Evolutionary conservation across 2,113 vertebrate species (phyloP).

Genomic region (human (Homo sapiens)): GRCh38 chr1:216160501-216161000

Average conservation of each 20-base stretch:
- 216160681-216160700: background rate
- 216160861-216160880: background rate
- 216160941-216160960: background rate
- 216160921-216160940: background rate
- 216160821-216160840: background rate
- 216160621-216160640: too few species aligned
- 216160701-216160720: background rate
- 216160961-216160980: too few species aligned
- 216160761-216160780: background rate
- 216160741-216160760: background rate
- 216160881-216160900: background rate
- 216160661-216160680: background rate
- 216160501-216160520: too few species aligned
- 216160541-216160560: too few species aligned
- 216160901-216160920: background rate
- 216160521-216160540: too few species aligned
- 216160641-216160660: background rate
- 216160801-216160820: background rate
- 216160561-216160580: too few species aligned
- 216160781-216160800: background rate
- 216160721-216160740: background rate
- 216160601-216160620: too few species aligned
- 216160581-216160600: too few species aligned
- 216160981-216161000: too few species aligned
- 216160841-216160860: too few species aligned